phyloP scores from a whole-genome alignment of 2,888 invertebrate species.

The Pseudococcus viburni region DNA sequence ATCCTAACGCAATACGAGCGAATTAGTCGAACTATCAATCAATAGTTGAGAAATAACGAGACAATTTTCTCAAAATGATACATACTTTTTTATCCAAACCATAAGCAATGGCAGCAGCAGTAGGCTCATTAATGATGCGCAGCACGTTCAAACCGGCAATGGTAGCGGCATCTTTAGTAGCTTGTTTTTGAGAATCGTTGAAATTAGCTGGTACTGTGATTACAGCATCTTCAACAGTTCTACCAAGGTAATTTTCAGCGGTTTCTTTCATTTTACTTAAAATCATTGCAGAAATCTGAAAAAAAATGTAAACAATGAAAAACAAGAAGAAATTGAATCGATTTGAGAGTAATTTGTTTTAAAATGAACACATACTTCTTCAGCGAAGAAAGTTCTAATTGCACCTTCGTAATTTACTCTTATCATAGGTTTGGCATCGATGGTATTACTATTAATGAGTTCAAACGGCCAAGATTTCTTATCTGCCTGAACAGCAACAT shows the following conservation, averaged over 20 bases:
- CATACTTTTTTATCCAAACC: constrained; percentile 86
- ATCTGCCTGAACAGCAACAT: constrained; percentile 89
- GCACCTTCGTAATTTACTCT: constrained; percentile 91
- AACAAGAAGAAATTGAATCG: too few species aligned
- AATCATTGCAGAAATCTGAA: constrained; percentile 81
- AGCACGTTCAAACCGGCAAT: constrained; percentile 83
- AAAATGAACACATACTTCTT: constrained; percentile 81
- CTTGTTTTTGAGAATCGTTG: constrained; percentile 92
- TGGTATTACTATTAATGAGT: constrained; percentile 82
- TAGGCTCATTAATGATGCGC: constrained; percentile 79
- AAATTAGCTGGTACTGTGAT: constrained; percentile 93
- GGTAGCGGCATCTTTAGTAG: constrained; percentile 93
- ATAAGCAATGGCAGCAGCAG: constrained; percentile 87
- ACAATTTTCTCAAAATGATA: constrained; percentile 53
- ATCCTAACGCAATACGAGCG: constrained; percentile 8
- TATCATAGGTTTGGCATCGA: constrained; percentile 80
- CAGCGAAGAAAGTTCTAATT: constrained; percentile 88
- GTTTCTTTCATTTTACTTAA: constrained; percentile 94
- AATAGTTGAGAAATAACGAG: not conserved
- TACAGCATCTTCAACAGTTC: constrained; percentile 87
- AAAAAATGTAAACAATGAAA: too few species aligned
- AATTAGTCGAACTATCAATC: not conserved
- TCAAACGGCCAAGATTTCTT: constrained; percentile 96
- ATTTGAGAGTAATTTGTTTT: too few species aligned
- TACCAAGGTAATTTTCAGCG: constrained; percentile 89